Percentiles rank a stretch among this genome's conserved stretches.
Evolutionary conservation across 2,888 invertebrate genomes (phyloP).

Genomic region (Pristionchus entomophagus): DNA sequence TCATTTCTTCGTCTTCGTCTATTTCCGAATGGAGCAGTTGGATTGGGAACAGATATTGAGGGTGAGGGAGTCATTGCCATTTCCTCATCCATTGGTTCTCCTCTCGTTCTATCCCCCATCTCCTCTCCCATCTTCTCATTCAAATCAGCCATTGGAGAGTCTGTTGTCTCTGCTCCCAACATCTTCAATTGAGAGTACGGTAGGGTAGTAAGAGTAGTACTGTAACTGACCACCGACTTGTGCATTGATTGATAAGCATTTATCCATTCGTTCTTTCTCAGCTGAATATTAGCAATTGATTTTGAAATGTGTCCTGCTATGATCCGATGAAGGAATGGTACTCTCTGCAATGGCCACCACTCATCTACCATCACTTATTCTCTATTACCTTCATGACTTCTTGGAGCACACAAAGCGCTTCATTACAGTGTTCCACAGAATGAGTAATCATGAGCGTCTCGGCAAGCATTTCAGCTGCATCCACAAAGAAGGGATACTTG

Average conservation of each 20-base stretch:
- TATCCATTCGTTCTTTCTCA: background rate
- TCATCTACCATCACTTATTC: no score
- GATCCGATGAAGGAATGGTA: background rate
- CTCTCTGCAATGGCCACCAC: background rate
- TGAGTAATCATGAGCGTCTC: no score
- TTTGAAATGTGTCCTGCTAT: background rate
- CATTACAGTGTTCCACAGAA: no score
- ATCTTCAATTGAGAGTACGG: background rate
- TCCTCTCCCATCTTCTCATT: conserved; percentile 29
- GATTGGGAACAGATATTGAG: background rate
- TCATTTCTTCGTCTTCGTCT: conserved; percentile 19
- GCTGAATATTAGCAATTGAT: background rate
- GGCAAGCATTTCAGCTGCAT: background rate
- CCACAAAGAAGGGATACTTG: conserved; percentile 25
- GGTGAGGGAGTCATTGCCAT: background rate
- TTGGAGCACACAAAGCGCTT: background rate
- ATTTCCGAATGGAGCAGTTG: conserved; percentile 7
- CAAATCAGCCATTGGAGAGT: conserved; percentile 8
- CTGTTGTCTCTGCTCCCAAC: background rate
- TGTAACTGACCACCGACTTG: background rate
- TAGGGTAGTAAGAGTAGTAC: background rate
- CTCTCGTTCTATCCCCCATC: background rate
- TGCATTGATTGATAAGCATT: background rate
- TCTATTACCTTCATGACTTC: background rate
- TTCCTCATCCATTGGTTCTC: background rate